Percentiles rank a stretch among this genome's conserved stretches.
Conservation (phyloP, 1,140 invertebrate species). For the Vanessa atalanta region DNA sequence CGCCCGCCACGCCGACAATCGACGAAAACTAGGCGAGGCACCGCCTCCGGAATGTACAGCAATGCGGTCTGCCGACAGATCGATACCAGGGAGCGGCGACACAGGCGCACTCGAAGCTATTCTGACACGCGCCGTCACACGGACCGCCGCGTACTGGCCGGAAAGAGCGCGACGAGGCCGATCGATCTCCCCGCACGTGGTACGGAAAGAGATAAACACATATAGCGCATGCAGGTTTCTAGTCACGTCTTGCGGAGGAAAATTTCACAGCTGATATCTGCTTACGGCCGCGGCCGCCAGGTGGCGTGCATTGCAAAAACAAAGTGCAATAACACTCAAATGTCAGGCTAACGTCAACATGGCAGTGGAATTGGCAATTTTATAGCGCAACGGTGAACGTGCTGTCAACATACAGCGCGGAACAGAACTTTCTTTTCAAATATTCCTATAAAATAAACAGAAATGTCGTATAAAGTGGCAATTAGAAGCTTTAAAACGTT, state of each 20-base stretch:
- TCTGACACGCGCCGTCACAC: slow-evolving; percentile 53
- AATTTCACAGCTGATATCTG: slow-evolving; percentile 70
- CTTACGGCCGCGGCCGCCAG: slow-evolving; percentile 46
- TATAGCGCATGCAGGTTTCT: slow-evolving; percentile 62
- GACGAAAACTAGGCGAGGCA: slow-evolving; percentile 76
- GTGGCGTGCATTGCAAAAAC: slow-evolving; percentile 55
- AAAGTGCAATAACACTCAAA: slow-evolving; percentile 45
- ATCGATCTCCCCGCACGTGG: slow-evolving; percentile 61
- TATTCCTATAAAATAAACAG: slow-evolving; percentile 8
- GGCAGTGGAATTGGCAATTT: not conserved
- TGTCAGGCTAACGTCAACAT: slow-evolving; percentile 32
- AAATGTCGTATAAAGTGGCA: slow-evolving; percentile 67
- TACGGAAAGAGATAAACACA: slow-evolving; percentile 71
- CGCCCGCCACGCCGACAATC: slow-evolving; percentile 71
- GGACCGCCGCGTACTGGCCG: slow-evolving; percentile 50
- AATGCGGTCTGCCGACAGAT: slow-evolving; percentile 78
- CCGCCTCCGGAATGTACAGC: slow-evolving; percentile 79
- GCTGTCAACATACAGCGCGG: slow-evolving; percentile 2
- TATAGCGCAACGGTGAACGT: not conserved
- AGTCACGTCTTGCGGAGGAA: slow-evolving; percentile 56
- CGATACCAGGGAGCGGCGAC: slow-evolving; percentile 64
- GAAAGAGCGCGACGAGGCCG: slow-evolving; percentile 60
- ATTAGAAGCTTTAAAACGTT: slow-evolving; percentile 61
- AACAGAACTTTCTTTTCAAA: not conserved
- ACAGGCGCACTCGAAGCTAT: slow-evolving; percentile 66